Evolutionary conservation across 2,888 invertebrate species (phyloP), one percentile per base, ranked within the genome.

Genomic region (Achlya flavicornis): DNA sequence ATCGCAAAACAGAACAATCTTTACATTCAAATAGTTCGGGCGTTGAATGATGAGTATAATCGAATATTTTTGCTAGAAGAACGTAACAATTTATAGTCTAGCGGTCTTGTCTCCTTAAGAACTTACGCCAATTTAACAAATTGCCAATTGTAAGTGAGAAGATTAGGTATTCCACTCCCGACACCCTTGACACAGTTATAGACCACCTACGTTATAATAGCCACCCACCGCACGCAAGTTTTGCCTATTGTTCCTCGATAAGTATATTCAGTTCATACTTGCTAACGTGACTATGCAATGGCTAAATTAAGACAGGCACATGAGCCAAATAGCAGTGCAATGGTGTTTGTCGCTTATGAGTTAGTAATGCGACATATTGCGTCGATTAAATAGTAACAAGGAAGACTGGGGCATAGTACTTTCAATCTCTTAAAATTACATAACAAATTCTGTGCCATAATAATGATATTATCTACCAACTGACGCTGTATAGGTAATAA

Each of bases 101-200:
- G 12, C 12, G 14, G 43, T 4, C 43, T 0, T 43, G 4, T 14
- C 14, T 6, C 6, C 16, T 48, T 48, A 7, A 2, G 7, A 16
- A 48, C 16, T 16, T 48, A 48, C 48, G 16, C 48, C 48, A 48
- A 48, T 48, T 41, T 38, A 59, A 59, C 41, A 59, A 59, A 41
- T 59, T 16, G 38, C 19, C 19, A 59, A 41, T 41, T 59, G 38
- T 41, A 41, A 41, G 19, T 41, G 59, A 59, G 59, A 41, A 59
- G 35, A 58, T 16, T 48, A 70, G 62, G 67, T 70, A 73, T 73
- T 74, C 72, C 62, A 61, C 71, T 86, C 85, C 84, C 76, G 78
- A 70, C 69, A 89, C 87, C 91, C 91, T 91, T 91, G 91, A 85
- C 91, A 89, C 78, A 83, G 78, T 83, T 85, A 62, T 53, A 66